These are phyloP conservation scores for Xylocampa areola DNA, from an alignment of 2,888 invertebrate species.

Conservation along the genomic window DNA sequence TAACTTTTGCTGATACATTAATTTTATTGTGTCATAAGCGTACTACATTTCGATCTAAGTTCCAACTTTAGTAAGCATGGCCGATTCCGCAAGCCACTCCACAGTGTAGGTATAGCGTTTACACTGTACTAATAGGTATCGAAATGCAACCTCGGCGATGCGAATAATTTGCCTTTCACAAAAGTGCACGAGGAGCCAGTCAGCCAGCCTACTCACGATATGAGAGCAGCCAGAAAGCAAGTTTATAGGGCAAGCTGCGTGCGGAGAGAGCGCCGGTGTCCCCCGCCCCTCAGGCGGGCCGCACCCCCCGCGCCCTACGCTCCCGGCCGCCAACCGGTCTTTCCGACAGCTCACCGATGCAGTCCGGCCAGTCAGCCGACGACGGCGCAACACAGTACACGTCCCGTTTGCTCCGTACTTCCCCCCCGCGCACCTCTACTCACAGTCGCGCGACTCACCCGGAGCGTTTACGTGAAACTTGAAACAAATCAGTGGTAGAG, in stretches of 20 bases:
- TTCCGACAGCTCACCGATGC: conserved; percentile 59
- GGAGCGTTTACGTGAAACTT: conserved; percentile 63
- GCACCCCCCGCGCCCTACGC: conserved; percentile 50
- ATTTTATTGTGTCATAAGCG: no score
- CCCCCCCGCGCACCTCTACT: conserved; percentile 65
- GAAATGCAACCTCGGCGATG: conserved; percentile 53
- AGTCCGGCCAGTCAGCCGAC: conserved; percentile 72
- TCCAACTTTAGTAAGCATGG: conserved; percentile 12
- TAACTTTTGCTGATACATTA: no score
- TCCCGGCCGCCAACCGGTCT: conserved; percentile 57
- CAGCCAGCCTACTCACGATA: conserved; percentile 76
- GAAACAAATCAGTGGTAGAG: conserved; percentile 48
- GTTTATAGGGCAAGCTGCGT: conserved; percentile 80
- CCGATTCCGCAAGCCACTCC: conserved; percentile 13
- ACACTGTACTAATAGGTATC: conserved; percentile 35
- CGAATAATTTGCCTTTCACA: conserved; percentile 80
- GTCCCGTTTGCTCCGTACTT: conserved; percentile 13
- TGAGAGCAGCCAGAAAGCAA: conserved; percentile 79
- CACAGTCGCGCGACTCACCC: conserved; percentile 63
- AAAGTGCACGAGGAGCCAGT: conserved; percentile 72
- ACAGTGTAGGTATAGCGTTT: conserved; percentile 4
- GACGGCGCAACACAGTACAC: conserved; percentile 50
- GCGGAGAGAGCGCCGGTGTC: conserved; percentile 62
- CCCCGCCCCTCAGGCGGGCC: conserved; percentile 38
- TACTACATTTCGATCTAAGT: no score